phyloP scores from a whole-genome alignment of 2,797 vertebrate species.

The Macrochelys suwanniensis region DNA sequence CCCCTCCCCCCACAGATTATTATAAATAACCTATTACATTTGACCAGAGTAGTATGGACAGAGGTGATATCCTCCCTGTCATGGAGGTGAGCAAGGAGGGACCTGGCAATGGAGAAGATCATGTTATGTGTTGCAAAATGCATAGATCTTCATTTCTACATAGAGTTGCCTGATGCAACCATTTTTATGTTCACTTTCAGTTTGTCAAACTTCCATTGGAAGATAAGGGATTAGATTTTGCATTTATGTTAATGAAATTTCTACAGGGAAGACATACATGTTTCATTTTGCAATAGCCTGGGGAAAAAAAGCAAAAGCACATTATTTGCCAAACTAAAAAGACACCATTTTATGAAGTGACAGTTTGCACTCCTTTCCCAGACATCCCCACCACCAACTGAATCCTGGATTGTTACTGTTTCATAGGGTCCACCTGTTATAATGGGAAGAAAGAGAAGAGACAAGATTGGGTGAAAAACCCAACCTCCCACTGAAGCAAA shows the following conservation, averaged over 20 bases:
- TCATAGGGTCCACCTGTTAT: not conserved
- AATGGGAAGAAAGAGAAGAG: not conserved
- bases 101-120: not conserved
- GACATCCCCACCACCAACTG: not conserved
- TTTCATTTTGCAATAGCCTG: constrained; percentile 57
- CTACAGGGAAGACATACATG: not conserved
- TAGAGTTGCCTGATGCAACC: not conserved
- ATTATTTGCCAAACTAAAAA: constrained; percentile 26
- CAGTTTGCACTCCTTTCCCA: not conserved
- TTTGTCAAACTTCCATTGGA: constrained; percentile 5
- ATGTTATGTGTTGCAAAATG: not conserved
- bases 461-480: not conserved
- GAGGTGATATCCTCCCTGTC: not conserved
- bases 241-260: constrained; percentile 55
- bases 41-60: not conserved
- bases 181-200: not conserved
- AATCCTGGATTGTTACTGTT: not conserved
- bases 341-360: not conserved
- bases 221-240: constrained; percentile 35
- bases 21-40: not conserved
- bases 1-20: not conserved
- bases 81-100: not conserved
- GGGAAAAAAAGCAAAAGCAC: not conserved
- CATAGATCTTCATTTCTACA: not conserved
- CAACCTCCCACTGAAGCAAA: not conserved